These are phyloP conservation scores for Suncus etruscus DNA, from an alignment of 2,113 vertebrate genomes.

Conservation along the genomic window DNA sequence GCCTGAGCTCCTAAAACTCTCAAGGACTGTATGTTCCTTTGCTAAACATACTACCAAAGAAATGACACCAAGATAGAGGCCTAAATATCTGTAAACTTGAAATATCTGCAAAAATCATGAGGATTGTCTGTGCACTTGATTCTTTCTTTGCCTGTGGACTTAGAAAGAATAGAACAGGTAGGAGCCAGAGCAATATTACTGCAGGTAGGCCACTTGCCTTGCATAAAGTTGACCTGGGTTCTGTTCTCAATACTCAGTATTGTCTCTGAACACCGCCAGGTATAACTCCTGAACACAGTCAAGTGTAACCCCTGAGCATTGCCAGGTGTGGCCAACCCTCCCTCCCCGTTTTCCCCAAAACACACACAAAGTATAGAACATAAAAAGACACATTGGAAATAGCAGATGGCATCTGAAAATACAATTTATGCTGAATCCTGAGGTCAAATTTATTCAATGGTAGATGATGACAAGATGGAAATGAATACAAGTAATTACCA, in stretches of 20 bases:
- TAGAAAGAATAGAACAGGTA: neutral
- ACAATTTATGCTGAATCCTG: neutral
- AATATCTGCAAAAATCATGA: slow-evolving; percentile 10
- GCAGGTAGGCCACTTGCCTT: no score
- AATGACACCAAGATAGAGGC: neutral
- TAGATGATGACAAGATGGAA: slow-evolving; percentile 16
- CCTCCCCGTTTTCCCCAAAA: no score
- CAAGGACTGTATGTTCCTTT: slow-evolving; percentile 24
- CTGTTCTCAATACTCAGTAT: no score
- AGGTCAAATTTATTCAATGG: neutral
- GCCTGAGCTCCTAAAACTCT: slow-evolving; percentile 31
- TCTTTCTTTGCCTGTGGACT: slow-evolving; percentile 36
- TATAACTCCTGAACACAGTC: no score
- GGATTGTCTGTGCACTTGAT: neutral
- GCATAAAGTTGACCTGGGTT: no score
- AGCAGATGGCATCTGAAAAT: slow-evolving; percentile 6
- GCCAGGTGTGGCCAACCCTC: no score
- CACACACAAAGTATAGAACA: slow-evolving; percentile 34
- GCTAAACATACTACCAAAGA: neutral
- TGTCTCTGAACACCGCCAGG: no score
- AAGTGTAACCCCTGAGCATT: no score
- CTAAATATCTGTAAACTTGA: slow-evolving; percentile 21
- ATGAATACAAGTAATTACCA: slow-evolving; percentile 23
- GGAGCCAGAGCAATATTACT: no score
- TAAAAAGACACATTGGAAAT: neutral